A percentile compares a stretch with the other conserved stretches of the same genome.
Conservation (phyloP, 2,888 invertebrate species). For the Falcaria lacertinaria region DNA sequence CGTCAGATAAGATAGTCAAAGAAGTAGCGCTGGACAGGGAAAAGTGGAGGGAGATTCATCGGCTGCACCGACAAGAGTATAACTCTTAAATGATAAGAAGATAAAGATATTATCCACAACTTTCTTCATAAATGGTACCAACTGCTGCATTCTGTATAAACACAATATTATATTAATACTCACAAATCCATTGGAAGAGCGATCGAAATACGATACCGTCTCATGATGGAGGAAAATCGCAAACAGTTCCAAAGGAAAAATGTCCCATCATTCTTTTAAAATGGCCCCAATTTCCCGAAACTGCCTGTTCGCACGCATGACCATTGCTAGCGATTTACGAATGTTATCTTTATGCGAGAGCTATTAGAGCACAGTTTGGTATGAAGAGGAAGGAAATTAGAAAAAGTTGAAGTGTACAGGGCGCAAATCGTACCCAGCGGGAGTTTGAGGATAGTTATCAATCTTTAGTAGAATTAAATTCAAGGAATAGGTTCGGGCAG, state of each 20-base stretch:
- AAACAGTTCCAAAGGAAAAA: constrained; percentile 52
- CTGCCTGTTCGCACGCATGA: constrained; percentile 63
- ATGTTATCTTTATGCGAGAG: constrained; percentile 8
- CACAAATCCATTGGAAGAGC: not conserved
- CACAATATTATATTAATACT: too few species aligned
- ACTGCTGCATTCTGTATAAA: too few species aligned
- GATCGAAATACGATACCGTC: constrained; percentile 1
- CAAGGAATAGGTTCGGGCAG: constrained; percentile 12
- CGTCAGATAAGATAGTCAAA: too few species aligned
- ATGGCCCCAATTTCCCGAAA: constrained; percentile 62
- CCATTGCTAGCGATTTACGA: constrained; percentile 16
- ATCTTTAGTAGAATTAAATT: constrained; percentile 58
- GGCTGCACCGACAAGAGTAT: too few species aligned
- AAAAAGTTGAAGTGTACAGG: constrained; percentile 50
- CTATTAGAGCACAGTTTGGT: constrained; percentile 21
- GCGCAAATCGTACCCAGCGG: constrained; percentile 66
- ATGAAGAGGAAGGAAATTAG: constrained; percentile 30
- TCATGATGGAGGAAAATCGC: constrained; percentile 42
- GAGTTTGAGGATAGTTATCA: constrained; percentile 62
- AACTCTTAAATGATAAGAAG: too few species aligned
- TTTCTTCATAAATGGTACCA: too few species aligned
- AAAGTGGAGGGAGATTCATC: too few species aligned
- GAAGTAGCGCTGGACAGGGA: too few species aligned
- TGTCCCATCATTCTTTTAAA: constrained; percentile 71
- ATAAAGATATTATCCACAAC: too few species aligned